phyloP scores from a whole-genome alignment of 2,113 vertebrate genomes.

The Dryoscopus gambensis region DNA sequence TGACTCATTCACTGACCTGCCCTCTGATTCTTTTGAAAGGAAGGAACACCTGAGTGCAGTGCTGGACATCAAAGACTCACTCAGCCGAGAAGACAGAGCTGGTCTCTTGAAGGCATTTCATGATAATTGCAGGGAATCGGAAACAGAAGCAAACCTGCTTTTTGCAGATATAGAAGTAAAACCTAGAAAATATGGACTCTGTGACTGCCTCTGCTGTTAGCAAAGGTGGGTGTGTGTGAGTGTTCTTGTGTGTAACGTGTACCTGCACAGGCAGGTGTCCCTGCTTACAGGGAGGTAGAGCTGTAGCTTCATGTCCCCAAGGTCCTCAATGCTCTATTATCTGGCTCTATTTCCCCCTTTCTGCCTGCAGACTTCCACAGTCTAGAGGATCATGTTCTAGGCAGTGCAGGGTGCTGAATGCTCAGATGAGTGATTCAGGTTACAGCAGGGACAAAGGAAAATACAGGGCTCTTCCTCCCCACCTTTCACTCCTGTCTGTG shows the following conservation, averaged over 20 bases:
- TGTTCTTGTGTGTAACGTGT: neutral
- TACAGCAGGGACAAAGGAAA: neutral
- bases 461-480: neutral
- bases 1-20: neutral
- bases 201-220: slow-evolving; percentile 47
- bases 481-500: neutral
- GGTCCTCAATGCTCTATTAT: rapidly evolving
- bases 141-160: slow-evolving; percentile 11
- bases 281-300: neutral
- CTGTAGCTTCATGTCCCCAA: neutral
- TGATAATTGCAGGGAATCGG: neutral
- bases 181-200: neutral
- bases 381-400: neutral
- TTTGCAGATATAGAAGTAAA: slow-evolving; percentile 50
- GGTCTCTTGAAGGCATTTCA: slow-evolving; percentile 19
- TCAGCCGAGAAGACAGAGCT: slow-evolving; percentile 30
- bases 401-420: neutral
- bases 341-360: neutral
- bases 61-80: slow-evolving; percentile 34
- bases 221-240: slow-evolving; percentile 2
- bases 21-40: slow-evolving; percentile 15
- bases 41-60: slow-evolving; percentile 43
- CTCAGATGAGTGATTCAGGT: neutral
- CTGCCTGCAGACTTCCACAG: neutral
- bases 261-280: neutral